Conservation (phyloP, 2,797 vertebrate genomes). For the Thaleichthys pacificus region DNA sequence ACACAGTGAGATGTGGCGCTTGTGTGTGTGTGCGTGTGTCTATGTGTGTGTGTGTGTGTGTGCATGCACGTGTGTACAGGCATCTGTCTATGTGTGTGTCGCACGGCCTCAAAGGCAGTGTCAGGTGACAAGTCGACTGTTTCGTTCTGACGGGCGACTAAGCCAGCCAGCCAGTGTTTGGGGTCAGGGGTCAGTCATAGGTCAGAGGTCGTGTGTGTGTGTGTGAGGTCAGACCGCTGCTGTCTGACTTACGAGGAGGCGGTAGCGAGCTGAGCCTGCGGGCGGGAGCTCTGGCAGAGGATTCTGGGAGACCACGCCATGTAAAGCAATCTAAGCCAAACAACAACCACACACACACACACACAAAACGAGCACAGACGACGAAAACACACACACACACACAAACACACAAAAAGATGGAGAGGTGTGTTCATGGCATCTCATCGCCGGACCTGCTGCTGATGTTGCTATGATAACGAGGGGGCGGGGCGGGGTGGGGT, state of each 20-base stretch:
- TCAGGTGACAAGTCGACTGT: neutral
- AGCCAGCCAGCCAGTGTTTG: neutral
- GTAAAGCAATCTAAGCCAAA: conserved; percentile 69
- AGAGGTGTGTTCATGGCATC: conserved; percentile 49
- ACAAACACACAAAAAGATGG: conserved; percentile 53
- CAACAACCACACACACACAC: conserved; percentile 55
- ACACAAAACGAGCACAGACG: conserved; percentile 53
- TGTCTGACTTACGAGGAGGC: conserved; percentile 67
- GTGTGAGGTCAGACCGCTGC: conserved; percentile 38
- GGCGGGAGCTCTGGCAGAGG: conserved; percentile 63
- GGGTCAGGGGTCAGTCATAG: neutral
- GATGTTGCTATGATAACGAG: neutral
- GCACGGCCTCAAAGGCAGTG: neutral
- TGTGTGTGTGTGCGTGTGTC: neutral
- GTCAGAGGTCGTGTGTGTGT: conserved; percentile 20
- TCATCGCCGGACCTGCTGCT: neutral
- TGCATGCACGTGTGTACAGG: neutral
- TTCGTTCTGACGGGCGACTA: neutral
- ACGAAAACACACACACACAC: conserved; percentile 54
- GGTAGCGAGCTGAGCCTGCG: conserved; percentile 61
- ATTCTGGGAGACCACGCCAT: conserved; percentile 60
- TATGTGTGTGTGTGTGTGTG: neutral
- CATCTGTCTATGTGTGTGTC: neutral
- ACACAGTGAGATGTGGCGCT: neutral
- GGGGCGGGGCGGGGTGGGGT: too few relatives aligned